These are phyloP conservation scores for Beris chalybata DNA, from an alignment of 2,888 invertebrate species.

Conservation along the genomic window DNA sequence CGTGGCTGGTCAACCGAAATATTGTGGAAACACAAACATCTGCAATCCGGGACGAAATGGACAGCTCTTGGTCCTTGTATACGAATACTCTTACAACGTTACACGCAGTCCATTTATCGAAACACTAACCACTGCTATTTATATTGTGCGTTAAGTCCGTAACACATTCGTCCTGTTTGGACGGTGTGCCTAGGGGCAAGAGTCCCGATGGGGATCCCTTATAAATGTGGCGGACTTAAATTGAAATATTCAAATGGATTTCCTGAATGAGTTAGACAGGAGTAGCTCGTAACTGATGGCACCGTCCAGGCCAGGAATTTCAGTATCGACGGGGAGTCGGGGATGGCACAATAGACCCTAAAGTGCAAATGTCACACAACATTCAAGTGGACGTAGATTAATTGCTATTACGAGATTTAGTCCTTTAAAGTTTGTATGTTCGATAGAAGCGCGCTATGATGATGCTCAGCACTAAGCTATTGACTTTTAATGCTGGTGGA, in stretches of 20 bases:
- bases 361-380: slow-evolving; percentile 40
- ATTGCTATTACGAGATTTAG: slow-evolving; percentile 37
- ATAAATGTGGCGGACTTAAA: slow-evolving; percentile 40
- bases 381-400: slow-evolving; percentile 41
- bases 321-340: neutral
- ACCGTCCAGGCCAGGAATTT: slow-evolving; percentile 10
- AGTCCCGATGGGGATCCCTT: slow-evolving; percentile 21
- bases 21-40: slow-evolving; percentile 15
- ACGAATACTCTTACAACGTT: slow-evolving; percentile 10
- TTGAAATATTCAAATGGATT: slow-evolving; percentile 39
- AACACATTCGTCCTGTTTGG: too few relatives aligned
- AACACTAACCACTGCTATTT: slow-evolving; percentile 34
- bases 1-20: slow-evolving; percentile 21
- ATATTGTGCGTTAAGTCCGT: slow-evolving; percentile 29
- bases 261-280: slow-evolving; percentile 35
- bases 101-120: slow-evolving; percentile 6
- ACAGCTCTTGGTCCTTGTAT: slow-evolving; percentile 13
- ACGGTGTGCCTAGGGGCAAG: neutral
- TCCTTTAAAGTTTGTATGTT: slow-evolving; percentile 30
- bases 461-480: slow-evolving; percentile 18
- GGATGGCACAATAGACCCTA: slow-evolving; percentile 24
- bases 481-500: slow-evolving; percentile 26
- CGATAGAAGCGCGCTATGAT: neutral
- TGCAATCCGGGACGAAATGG: neutral
- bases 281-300: slow-evolving; percentile 24